Evolutionary conservation across 2,113 vertebrate genomes (phyloP).

Genomic region (Lepisosteus osseus): DNA sequence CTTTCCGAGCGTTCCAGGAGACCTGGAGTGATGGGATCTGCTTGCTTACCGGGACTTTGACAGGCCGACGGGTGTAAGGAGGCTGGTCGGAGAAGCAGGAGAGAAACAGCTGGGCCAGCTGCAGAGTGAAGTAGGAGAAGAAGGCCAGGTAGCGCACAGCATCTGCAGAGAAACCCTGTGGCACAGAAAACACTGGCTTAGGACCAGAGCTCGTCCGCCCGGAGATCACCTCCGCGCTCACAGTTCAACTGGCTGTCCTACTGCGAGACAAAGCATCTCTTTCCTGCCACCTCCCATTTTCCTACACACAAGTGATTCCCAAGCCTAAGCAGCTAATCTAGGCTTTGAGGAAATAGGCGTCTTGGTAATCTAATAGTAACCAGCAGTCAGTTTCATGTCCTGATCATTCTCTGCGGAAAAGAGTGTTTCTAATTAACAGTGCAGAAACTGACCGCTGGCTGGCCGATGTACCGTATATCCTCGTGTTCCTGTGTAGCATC

Average conservation of each 20-base stretch:
- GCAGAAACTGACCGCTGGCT: too few relatives aligned
- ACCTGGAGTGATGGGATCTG: too few relatives aligned
- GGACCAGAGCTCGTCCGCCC: not conserved
- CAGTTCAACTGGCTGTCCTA: conserved; percentile 33
- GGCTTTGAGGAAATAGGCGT: too few relatives aligned
- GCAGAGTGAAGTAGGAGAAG: conserved; percentile 73
- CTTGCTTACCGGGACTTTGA: conserved; percentile 62
- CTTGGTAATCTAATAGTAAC: too few relatives aligned
- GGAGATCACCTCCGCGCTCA: not conserved
- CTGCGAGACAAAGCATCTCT: conserved; percentile 31
- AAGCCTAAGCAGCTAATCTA: too few relatives aligned
- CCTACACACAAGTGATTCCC: conserved; percentile 10
- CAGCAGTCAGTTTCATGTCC: too few relatives aligned
- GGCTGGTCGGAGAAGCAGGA: conserved; percentile 79
- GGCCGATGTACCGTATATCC: too few relatives aligned
- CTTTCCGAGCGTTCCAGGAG: too few relatives aligned
- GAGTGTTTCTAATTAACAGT: too few relatives aligned
- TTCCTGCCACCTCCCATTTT: conserved; percentile 27
- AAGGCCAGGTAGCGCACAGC: conserved; percentile 70
- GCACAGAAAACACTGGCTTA: conserved; percentile 26
- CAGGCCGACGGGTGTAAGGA: conserved; percentile 67
- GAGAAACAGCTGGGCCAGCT: conserved; percentile 74
- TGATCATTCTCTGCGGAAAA: too few relatives aligned
- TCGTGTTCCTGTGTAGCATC: too few relatives aligned
- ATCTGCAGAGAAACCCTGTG: conserved; percentile 71